Evolutionary conservation across 2,797 vertebrate genomes (phyloP).

Genomic region (Melanotaenia pygmaea): DNA sequence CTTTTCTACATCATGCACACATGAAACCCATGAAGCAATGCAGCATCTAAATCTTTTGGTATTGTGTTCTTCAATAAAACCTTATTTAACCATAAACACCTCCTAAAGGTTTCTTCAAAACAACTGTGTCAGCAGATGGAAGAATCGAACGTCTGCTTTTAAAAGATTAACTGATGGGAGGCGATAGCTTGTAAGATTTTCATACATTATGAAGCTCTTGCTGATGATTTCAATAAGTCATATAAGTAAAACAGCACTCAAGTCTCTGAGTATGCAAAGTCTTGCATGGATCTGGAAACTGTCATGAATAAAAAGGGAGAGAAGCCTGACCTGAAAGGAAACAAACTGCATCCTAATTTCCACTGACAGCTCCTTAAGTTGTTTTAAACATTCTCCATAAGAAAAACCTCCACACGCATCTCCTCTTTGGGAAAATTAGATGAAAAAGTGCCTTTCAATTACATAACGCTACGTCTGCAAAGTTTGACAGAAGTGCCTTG

Average conservation of each 20-base stretch:
- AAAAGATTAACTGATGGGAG: background rate
- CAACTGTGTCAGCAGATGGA: background rate
- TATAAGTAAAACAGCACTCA: background rate
- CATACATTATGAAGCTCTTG: background rate
- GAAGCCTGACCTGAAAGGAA: conserved; percentile 22
- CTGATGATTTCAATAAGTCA: background rate
- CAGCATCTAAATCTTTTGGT: background rate
- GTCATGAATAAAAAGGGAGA: conserved; percentile 13
- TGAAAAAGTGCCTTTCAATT: background rate
- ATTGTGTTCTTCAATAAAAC: background rate
- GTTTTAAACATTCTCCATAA: conserved; percentile 2
- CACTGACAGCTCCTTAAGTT: conserved; percentile 22
- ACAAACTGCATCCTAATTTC: conserved; percentile 27
- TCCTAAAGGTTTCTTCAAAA: background rate
- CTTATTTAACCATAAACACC: background rate
- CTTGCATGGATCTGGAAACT: conserved; percentile 3
- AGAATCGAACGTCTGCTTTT: no score
- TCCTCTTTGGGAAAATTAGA: background rate
- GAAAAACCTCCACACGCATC: conserved; percentile 16
- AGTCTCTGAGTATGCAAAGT: conserved; percentile 12
- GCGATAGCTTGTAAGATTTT: background rate
- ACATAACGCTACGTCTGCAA: background rate
- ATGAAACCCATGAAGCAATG: background rate
- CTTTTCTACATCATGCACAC: background rate
- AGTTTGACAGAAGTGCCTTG: background rate